These are phyloP conservation scores for Carlito syrichta DNA, from an alignment of 2,113 vertebrate genomes.

Conservation along the genomic window DNA sequence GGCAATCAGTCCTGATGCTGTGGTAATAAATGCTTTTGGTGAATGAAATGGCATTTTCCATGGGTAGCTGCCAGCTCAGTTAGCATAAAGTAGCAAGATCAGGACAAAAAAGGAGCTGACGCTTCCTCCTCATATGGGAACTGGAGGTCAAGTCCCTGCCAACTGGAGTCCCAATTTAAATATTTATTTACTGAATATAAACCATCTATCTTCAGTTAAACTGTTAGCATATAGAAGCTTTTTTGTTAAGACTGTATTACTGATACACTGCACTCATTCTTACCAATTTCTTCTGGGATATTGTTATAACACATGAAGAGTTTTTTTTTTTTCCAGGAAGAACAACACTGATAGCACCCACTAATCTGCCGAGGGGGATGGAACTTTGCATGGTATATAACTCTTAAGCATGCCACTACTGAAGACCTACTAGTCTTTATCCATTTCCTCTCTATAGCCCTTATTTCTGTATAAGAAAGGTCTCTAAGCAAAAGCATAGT, in stretches of 20 bases:
- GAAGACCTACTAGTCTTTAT: background rate
- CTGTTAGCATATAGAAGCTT: background rate
- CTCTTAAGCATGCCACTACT: background rate
- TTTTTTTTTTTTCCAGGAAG: background rate
- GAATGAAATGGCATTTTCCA: background rate
- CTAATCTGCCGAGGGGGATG: background rate
- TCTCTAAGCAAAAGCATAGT: constrained; percentile 31
- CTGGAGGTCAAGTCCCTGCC: background rate
- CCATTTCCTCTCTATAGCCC: background rate
- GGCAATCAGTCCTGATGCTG: background rate
- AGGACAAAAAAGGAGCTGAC: background rate
- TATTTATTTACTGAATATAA: background rate
- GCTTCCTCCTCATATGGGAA: background rate
- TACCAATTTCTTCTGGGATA: background rate
- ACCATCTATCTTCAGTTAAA: background rate
- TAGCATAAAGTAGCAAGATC: background rate
- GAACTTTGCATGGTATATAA: background rate
- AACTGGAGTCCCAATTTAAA: background rate
- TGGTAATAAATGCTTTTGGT: background rate
- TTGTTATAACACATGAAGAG: background rate
- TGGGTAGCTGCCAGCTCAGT: background rate
- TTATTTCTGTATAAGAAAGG: background rate
- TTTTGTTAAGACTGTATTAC: constrained; percentile 32
- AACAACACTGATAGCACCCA: background rate
- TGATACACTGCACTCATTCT: background rate